Conservation (phyloP, 2,797 vertebrate genomes). For the Falco concolor region DNA sequence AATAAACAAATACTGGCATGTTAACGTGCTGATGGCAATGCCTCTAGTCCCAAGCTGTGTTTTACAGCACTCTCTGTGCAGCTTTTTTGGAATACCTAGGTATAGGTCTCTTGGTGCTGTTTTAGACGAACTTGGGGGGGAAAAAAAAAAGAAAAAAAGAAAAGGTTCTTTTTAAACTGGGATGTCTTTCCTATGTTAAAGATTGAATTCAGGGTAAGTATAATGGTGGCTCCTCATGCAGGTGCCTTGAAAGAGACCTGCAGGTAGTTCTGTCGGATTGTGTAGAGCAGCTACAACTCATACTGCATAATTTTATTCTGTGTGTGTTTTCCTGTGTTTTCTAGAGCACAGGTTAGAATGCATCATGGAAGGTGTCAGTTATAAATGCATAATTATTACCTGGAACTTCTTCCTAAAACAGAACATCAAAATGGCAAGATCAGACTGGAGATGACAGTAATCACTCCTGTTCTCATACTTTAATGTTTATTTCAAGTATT, state of each 20-base stretch:
- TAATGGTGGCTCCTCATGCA: neutral
- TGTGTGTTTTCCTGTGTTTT: neutral
- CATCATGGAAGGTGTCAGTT: neutral
- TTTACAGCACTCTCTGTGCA: neutral
- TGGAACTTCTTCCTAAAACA: neutral
- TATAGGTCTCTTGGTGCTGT: neutral
- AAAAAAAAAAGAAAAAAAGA: neutral
- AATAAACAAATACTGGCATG: neutral
- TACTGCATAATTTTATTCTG: neutral
- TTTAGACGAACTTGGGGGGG: neutral
- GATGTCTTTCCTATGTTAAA: neutral
- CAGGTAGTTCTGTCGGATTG: neutral
- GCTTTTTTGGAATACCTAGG: neutral
- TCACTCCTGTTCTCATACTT: neutral
- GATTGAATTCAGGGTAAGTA: neutral
- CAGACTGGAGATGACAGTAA: neutral
- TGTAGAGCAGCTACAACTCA: neutral
- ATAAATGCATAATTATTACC: neutral
- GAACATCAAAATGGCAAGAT: neutral
- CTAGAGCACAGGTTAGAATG: neutral
- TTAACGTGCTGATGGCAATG: neutral
- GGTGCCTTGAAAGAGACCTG: neutral
- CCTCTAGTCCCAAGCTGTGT: neutral
- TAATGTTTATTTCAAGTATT: neutral
- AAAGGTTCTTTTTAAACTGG: neutral